Evolutionary conservation across 2,888 invertebrate species (phyloP).

Genomic region (Darwinula stevensoni): DNA sequence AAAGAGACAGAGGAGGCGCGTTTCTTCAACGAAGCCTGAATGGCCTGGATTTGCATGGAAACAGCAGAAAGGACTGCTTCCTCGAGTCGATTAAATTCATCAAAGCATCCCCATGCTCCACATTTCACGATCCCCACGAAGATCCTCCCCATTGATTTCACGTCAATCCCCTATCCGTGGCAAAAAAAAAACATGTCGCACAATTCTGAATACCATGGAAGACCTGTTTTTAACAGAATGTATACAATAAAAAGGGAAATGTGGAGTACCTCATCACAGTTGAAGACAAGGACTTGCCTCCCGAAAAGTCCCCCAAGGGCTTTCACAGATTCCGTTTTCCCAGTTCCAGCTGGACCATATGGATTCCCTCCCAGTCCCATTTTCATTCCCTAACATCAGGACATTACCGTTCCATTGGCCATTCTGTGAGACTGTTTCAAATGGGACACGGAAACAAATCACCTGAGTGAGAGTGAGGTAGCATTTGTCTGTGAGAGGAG

Average conservation of each 20-base stretch:
- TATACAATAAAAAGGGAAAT: slow-evolving; percentile 5
- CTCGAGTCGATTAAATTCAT: slow-evolving; percentile 90
- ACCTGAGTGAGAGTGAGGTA: slow-evolving; percentile 84
- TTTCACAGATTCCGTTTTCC: slow-evolving; percentile 96
- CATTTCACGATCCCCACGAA: slow-evolving; percentile 71
- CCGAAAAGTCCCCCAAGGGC: slow-evolving; percentile 69
- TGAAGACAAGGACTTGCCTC: slow-evolving; percentile 74
- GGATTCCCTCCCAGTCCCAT: slow-evolving; percentile 94
- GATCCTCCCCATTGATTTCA: slow-evolving; percentile 75
- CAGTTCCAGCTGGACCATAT: slow-evolving; percentile 95
- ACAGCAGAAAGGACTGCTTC: slow-evolving; percentile 79
- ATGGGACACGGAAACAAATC: too few species aligned
- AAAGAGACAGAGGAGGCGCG: slow-evolving; percentile 16
- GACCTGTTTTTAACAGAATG: not conserved
- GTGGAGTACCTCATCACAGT: slow-evolving; percentile 58
- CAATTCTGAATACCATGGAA: too few species aligned
- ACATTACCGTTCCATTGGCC: too few species aligned
- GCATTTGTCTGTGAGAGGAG: slow-evolving; percentile 85
- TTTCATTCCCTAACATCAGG: slow-evolving; percentile 45
- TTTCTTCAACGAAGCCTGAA: slow-evolving; percentile 39
- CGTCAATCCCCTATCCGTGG: slow-evolving; percentile 61
- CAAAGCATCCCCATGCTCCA: slow-evolving; percentile 96
- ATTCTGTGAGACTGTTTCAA: too few species aligned
- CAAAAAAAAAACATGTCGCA: too few species aligned
- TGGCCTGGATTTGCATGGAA: slow-evolving; percentile 72